Conservation (phyloP, 1,140 invertebrate species). For the Cylas formicarius region DNA sequence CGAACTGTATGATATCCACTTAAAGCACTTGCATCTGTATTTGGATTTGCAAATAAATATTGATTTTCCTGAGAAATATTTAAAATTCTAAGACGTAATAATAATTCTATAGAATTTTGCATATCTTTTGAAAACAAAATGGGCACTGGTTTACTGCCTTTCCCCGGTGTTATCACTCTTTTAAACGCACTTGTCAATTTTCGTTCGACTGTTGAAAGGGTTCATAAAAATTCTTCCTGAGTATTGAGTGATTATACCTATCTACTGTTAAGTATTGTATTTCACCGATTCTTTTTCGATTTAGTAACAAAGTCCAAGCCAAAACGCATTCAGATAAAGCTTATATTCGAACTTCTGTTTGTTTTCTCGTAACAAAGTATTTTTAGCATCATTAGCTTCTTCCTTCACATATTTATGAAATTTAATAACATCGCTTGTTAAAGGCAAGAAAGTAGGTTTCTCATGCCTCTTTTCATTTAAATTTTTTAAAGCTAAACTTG, state of each 20-base stretch:
- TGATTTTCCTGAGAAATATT: too few species aligned
- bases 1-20: too few species aligned
- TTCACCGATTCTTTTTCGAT: constrained; percentile 21
- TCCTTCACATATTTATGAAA: constrained; percentile 23
- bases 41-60: too few species aligned
- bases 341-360: constrained; percentile 8
- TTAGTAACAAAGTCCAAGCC: constrained; percentile 18
- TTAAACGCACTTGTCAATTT: constrained; percentile 20
- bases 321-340: constrained; percentile 16
- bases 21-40: too few species aligned
- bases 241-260: constrained; percentile 8
- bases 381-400: constrained; percentile 8
- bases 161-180: constrained; percentile 18
- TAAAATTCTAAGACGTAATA: too few species aligned
- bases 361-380: constrained; percentile 8
- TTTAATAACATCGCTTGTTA: constrained; percentile 18
- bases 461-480: constrained; percentile 23
- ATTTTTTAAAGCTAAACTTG: constrained; percentile 26
- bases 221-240: constrained; percentile 20
- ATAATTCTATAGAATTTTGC: too few species aligned
- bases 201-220: constrained; percentile 11
- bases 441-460: constrained; percentile 21
- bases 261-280: constrained; percentile 16
- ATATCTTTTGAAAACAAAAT: constrained; percentile 22
- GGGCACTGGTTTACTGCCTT: constrained; percentile 21